Base-by-base conservation (phyloP, 2,888 invertebrate species). In the Polyommatus icarus region DNA sequence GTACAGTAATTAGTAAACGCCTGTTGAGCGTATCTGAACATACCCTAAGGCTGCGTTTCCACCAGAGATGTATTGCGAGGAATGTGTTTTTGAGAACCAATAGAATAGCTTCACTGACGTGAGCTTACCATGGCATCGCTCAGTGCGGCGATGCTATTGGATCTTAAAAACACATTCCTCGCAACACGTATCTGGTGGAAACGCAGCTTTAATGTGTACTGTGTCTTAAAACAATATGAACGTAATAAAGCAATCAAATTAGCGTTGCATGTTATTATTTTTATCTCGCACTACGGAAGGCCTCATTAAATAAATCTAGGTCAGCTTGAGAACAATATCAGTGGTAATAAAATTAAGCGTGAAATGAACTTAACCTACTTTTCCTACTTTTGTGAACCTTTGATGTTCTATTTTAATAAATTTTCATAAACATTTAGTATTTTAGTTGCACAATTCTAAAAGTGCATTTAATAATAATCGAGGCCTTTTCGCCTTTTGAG, bases 221-320 rank as follows among this genome's bases (percentile, higher is more conserved):
- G 10, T 8, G 46, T 20, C 59, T 24, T 61, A 1, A 61, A 24
- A 61, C 46, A 61, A 61, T 1, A 24, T 24, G 12, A 61, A 61
- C 61, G 20, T 24, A 61, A 61, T 59, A 67, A 29, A 67, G 5
- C 67, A 67, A 29, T 29, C 29, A 29, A 24, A 40, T 72, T 50
- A 54, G 29, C 15, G 15, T 75, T 50, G 75, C 75, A 75, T 75
- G 75, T 54, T 75, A n/a, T 12, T 40, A 72, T 73, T 75, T 75
- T 75, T 75, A 29, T 54, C 24, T 75, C 75, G 24, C 54, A 50
- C 2, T 75, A 54, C 75, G 75, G 75, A 75, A 75, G 75, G 24
- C 75, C 73, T 78, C 77, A 79, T 79, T 79, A 80, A 78, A 77
- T 72, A 78, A 71, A 79, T 80, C 79, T 79, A 76, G 80, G 80